Base-by-base conservation (phyloP, 1,140 invertebrate species). In the Olivierus martensii region DNA sequence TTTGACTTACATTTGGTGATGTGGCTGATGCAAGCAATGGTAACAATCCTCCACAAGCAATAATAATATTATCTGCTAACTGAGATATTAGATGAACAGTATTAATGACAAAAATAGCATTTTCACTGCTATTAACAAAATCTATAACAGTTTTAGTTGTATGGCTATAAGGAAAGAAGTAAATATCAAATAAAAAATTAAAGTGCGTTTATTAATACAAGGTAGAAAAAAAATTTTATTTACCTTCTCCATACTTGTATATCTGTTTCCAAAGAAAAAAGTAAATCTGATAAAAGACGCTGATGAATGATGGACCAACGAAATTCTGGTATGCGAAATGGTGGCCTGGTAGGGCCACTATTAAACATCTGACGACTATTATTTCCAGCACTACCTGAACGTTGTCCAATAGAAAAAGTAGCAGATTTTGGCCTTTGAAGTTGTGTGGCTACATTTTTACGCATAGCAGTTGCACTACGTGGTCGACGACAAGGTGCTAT, bases 231-330 rank as follows among this genome's bases (percentile, higher is more conserved):
- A 43, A 17, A 17, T 18, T 6, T 22, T 4, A 43, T 6, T 9
- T 71, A 84, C 79, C 78, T 79, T 70, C 79, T 75, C 85, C 84
- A 87, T 35, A 87, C 85, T 78, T 97, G 90, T 61, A 99, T 90
- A 66, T 99, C 95, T 14, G 87, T 92, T 73, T 99, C 96, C 21
- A 99, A 74, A 0, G 92, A 94, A 70, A 93, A 95, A 10, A 99
- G 73, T 18, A 99, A 83, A 74, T 99, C 95, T 12, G 92, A 94
- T 2, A 99, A 73, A 52, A 99, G 73, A 58, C 91, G 77, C 70
- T 99, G 91, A 73, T 99, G 96, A 59, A 99, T 92, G 67, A 91
- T 88, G 4, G 95, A 99, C 95, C 96, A 99, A 62, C 93, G 85
- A 72, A 99, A 99, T 73, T 99, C 95, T 34, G 95, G 95, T 68